phyloP scores from a whole-genome alignment of 2,888 invertebrate species.

The Cataglyphis altisquamis region DNA sequence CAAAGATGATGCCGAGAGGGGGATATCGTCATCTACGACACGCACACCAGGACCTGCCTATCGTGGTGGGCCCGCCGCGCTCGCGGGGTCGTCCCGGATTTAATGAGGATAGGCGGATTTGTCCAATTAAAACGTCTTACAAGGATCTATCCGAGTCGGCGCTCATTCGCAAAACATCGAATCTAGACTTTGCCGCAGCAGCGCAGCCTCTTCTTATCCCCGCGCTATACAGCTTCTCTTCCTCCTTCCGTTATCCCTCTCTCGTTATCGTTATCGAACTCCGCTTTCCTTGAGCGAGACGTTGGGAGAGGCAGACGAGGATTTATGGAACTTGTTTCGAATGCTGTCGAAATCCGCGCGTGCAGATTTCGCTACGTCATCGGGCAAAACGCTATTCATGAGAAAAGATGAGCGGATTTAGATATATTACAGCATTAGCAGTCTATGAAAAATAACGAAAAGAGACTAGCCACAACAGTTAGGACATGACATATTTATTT shows the following conservation, averaged over 20 bases:
- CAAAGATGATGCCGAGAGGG: slow-evolving; percentile 80
- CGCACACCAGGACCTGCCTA: slow-evolving; percentile 59
- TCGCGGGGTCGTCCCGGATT: slow-evolving; percentile 80
- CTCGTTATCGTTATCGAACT: slow-evolving; percentile 69
- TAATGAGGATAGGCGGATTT: slow-evolving; percentile 87
- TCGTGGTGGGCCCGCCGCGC: slow-evolving; percentile 53
- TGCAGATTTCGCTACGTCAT: slow-evolving; percentile 26
- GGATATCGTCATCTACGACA: slow-evolving; percentile 77
- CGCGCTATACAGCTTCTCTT: slow-evolving; percentile 54
- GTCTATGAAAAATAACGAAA: not conserved
- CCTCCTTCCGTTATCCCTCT: slow-evolving; percentile 69
- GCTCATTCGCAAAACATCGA: slow-evolving; percentile 83
- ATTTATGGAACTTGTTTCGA: slow-evolving; percentile 45
- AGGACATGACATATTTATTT: not conserved
- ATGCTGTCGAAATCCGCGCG: slow-evolving; percentile 10
- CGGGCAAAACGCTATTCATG: slow-evolving; percentile 24
- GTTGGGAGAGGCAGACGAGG: slow-evolving; percentile 40
- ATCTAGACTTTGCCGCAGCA: slow-evolving; percentile 74
- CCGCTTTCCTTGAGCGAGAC: slow-evolving; percentile 29
- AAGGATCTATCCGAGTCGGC: slow-evolving; percentile 83
- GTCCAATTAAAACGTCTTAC: slow-evolving; percentile 87
- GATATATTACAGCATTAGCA: not conserved
- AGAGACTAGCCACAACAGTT: not conserved
- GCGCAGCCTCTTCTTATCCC: slow-evolving; percentile 74
- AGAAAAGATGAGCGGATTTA: slow-evolving; percentile 19